Base-by-base conservation (phyloP, 2,888 invertebrate species). In the Aleiodes leptofemur region DNA sequence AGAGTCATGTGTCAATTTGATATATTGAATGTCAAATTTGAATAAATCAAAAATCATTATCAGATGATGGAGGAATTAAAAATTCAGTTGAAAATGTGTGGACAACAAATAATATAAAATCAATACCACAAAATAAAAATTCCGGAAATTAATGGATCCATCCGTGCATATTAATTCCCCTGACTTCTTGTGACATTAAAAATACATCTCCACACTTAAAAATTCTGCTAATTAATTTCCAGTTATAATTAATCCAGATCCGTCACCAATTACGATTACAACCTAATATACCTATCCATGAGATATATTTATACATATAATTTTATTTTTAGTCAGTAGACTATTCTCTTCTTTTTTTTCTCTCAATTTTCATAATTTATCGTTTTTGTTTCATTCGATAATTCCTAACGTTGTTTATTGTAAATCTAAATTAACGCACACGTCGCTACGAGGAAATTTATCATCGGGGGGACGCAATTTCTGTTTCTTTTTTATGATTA, bases 351-450 rank as follows among this genome's bases (percentile, higher is more conserved):
- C n/a, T 23, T 14, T n/a, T n/a, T 38, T 38, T 34, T 34, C 38
- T 34, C 61, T 61, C 31, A 57, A 11, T 57, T 43, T 34, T 38
- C 6, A 34, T 34, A 34, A 34, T 34, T 34, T 34, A 34, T 34
- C 3, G 34, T 34, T 34, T 34, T 34, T 34, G 34, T 34, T 3
- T 34, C 4, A 34, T 34, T 34, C 43, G 43, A 43, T 61, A 61
- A 61, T 50, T 9, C 29, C 50, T 50, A 66, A 66, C 29, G 50
- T 66, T 48, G 50, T 66, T 66, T 38, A 66, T 66, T 66, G 23
- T 29, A 50, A 61, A 61, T 61, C 61, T 61, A 61, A 61, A 61
- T 61, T 61, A 43, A 61, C 61, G 43, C 66, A 66, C 66, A 66
- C 66, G 29, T 29, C 29, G 50, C 50, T 29, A 51, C 66, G 50